A percentile compares a stretch with the other conserved stretches of the same genome.
phyloP scores from a whole-genome alignment of 1,140 invertebrate species.

The Drosophila micromelanica region DNA sequence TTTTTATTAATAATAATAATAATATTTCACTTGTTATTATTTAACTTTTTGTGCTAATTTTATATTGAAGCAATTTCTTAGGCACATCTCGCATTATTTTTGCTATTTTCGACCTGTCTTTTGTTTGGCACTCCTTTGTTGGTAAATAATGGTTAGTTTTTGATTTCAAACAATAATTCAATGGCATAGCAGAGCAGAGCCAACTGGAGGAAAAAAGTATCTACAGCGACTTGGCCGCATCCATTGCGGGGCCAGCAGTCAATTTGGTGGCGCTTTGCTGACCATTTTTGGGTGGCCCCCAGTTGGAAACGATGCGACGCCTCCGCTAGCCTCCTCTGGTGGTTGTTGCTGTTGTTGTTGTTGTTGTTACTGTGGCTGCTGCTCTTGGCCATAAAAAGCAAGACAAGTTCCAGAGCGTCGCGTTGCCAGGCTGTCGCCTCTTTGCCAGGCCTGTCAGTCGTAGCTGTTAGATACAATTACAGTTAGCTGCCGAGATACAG shows the following conservation, averaged over 20 bases:
- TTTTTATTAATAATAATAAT: no score
- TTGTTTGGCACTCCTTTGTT: conserved; percentile 54
- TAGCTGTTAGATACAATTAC: conserved; percentile 81
- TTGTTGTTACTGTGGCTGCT: conserved; percentile 12
- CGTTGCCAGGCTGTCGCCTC: conserved; percentile 60
- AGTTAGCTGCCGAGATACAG: conserved; percentile 65
- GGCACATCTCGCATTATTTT: conserved; percentile 14
- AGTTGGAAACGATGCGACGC: conserved; percentile 33
- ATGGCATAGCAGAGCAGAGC: conserved; percentile 42
- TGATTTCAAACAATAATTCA: conserved; percentile 77
- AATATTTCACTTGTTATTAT: no score
- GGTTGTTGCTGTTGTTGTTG: conserved; percentile 25
- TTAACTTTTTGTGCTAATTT: not conserved
- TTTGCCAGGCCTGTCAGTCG: conserved; percentile 61
- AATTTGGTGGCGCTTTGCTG: conserved; percentile 73
- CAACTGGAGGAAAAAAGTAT: conserved; percentile 26
- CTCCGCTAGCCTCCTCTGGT: conserved; percentile 11
- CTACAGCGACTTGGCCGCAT: conserved; percentile 31
- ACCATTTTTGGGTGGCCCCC: conserved; percentile 78
- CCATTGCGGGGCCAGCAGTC: conserved; percentile 47
- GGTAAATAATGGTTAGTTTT: conserved; percentile 78
- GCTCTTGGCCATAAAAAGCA: conserved; percentile 74
- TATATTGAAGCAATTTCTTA: not conserved
- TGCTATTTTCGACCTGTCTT: conserved; percentile 31
- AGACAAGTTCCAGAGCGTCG: conserved; percentile 75